A percentile compares a stretch with the other conserved stretches of the same genome.
phyloP scores from a whole-genome alignment of 2,113 vertebrate species.

The Dunckerocampus dactyliophorus region DNA sequence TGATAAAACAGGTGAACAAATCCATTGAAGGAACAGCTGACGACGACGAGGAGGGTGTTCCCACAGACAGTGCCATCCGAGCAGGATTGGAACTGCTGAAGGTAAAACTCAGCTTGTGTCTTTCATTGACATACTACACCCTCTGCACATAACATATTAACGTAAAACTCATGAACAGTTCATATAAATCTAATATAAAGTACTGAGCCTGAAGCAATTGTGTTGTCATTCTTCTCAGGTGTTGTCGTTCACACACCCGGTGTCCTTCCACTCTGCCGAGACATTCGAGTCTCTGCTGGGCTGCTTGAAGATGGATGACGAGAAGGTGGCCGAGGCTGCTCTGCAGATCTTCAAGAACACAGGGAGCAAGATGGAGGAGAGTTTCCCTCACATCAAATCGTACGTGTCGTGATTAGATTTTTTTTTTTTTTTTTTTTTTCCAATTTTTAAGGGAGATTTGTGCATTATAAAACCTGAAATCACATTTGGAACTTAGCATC shows the following conservation, averaged over 20 bases:
- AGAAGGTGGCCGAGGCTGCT: conserved; percentile 95
- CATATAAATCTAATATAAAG: too few species aligned
- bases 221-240: conserved; percentile 72
- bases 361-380: conserved; percentile 93
- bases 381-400: conserved; percentile 96
- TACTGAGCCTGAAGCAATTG: too few species aligned
- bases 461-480: too few species aligned
- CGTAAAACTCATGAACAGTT: too few species aligned
- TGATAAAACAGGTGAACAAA: conserved; percentile 94
- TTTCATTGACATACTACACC: too few species aligned
- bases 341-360: conserved; percentile 98
- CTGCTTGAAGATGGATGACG: conserved; percentile 98
- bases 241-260: conserved; percentile 95
- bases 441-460: too few species aligned
- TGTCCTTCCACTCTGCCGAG: conserved; percentile 98
- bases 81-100: conserved; percentile 94
- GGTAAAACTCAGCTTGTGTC: conserved; percentile 63
- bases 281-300: conserved; percentile 95
- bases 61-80: conserved; percentile 91
- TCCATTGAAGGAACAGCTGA: conserved; percentile 94
- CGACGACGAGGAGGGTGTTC: conserved; percentile 94
- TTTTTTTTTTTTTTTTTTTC: background rate
- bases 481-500: too few species aligned
- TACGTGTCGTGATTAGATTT: conserved; percentile 64
- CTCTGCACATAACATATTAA: too few species aligned